Conservation (phyloP, 2,113 vertebrate genomes). For the Pipa parva region DNA sequence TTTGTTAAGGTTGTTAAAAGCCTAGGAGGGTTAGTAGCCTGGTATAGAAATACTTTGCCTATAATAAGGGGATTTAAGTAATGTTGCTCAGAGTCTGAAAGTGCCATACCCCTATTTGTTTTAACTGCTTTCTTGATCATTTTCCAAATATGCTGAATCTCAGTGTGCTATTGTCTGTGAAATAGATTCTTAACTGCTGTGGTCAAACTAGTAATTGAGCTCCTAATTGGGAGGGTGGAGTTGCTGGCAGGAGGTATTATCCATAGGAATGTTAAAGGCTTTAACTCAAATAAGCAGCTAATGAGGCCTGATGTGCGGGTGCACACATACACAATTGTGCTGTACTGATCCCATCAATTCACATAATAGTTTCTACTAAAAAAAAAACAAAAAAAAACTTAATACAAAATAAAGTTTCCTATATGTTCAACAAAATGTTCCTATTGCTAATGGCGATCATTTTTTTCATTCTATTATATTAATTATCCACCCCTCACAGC, state of each 20-base stretch:
- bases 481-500: too few relatives aligned
- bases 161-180: constrained; percentile 6
- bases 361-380: too few relatives aligned
- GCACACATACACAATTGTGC: not conserved
- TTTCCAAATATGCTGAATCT: not conserved
- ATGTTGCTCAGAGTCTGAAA: constrained; percentile 1
- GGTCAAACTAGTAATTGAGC: constrained; percentile 22
- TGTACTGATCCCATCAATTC: constrained; percentile 8
- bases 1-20: not conserved
- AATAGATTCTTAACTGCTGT: constrained; percentile 11
- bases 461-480: too few relatives aligned
- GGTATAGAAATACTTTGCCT: not conserved
- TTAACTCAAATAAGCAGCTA: constrained; percentile 5
- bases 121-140: constrained; percentile 32
- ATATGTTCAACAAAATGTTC: too few relatives aligned
- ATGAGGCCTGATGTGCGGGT: constrained; percentile 1
- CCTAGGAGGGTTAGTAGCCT: not conserved
- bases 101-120: constrained; percentile 14
- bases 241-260: constrained; percentile 29
- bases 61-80: constrained; percentile 21
- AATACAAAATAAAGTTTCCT: too few relatives aligned
- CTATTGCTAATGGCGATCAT: too few relatives aligned
- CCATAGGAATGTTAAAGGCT: constrained; percentile 24
- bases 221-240: constrained; percentile 18
- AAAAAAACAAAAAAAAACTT: too few relatives aligned